Percentiles rank a stretch among this genome's conserved stretches.
These are phyloP conservation scores for Saccostrea glomerata DNA, from an alignment of 1,140 invertebrate species.

Conservation along the genomic window DNA sequence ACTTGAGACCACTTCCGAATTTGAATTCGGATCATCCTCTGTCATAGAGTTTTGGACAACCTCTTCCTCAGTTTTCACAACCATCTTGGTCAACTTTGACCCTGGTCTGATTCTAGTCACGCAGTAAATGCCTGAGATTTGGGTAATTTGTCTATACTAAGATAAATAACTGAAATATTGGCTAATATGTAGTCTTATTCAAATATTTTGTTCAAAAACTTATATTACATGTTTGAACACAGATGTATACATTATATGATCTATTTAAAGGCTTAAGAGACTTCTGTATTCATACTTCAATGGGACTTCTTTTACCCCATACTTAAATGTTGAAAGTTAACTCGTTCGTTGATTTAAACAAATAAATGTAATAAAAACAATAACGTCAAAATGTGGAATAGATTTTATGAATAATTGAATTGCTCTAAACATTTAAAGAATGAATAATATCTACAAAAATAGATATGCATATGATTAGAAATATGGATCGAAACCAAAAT, in stretches of 20 bases:
- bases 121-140: neutral
- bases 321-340: neutral
- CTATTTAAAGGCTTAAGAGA: too few species aligned
- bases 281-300: too few species aligned
- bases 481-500: neutral
- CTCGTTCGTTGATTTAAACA: neutral
- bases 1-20: constrained; percentile 52
- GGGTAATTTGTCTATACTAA: neutral
- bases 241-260: too few species aligned
- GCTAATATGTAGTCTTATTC: too few species aligned
- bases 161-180: too few species aligned
- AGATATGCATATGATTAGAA: too few species aligned
- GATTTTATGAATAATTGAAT: too few species aligned
- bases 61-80: constrained; percentile 63
- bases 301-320: neutral
- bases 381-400: neutral
- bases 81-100: constrained; percentile 54
- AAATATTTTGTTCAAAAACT: too few species aligned
- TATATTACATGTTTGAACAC: too few species aligned
- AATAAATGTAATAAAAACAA: neutral
- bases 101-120: constrained; percentile 37
- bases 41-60: constrained; percentile 75
- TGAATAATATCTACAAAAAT: too few species aligned
- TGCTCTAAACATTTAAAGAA: too few species aligned
- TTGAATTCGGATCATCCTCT: constrained; percentile 77